Conservation (phyloP, 2,113 vertebrate species). For the Bostrychus sinensis region DNA sequence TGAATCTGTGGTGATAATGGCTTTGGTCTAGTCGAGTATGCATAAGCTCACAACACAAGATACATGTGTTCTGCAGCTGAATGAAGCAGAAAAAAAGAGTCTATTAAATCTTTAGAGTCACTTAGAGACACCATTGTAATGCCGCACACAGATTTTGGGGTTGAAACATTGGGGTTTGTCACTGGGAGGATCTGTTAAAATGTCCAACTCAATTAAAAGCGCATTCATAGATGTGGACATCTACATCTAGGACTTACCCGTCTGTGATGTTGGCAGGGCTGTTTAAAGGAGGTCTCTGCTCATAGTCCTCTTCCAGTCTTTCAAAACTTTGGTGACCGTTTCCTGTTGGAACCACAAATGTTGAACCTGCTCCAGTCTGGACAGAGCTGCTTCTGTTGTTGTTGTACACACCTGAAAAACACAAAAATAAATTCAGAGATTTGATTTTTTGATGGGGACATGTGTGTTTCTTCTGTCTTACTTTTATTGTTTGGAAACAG, state of each 20-base stretch:
- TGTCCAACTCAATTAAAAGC: constrained; percentile 1
- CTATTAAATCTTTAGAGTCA: constrained; percentile 24
- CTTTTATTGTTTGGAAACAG: no score
- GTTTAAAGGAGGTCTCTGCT: constrained; percentile 45
- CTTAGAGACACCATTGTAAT: neutral
- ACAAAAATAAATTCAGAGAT: neutral
- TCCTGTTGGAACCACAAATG: constrained; percentile 48
- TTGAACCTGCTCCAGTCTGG: constrained; percentile 41
- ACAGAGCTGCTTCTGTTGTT: constrained; percentile 36
- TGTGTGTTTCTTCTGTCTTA: no score
- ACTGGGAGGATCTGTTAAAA: neutral
- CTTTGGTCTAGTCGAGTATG: constrained; percentile 57
- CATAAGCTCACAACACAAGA: constrained; percentile 29
- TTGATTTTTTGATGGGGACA: no score
- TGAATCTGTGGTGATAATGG: constrained; percentile 65
- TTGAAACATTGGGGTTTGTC: constrained; percentile 10
- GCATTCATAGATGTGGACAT: no score
- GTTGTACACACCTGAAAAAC: constrained; percentile 58
- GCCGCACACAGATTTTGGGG: neutral
- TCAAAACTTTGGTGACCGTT: constrained; percentile 52
- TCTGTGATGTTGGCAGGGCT: constrained; percentile 46
- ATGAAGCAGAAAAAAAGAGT: constrained; percentile 26
- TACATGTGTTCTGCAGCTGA: constrained; percentile 25
- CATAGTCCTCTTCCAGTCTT: constrained; percentile 55
- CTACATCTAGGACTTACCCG: constrained; percentile 47